Evolutionary conservation across 1,140 invertebrate genomes (phyloP), one percentile per base, ranked within the genome.

Genomic region (Orius laevigatus): DNA sequence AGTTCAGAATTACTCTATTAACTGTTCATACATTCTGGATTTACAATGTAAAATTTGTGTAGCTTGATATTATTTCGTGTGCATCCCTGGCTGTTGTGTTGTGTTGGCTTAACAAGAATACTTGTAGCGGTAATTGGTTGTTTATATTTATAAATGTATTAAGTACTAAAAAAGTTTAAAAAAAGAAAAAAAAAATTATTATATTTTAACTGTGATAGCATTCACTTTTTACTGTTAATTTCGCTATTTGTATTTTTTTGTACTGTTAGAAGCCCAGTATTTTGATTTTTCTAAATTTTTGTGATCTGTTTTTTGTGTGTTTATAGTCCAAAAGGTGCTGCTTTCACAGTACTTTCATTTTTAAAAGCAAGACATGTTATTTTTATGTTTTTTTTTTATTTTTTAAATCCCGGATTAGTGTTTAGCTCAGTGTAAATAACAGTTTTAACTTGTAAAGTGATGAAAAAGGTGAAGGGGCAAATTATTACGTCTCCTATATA

Each of bases 201-300:
- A 25, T 25, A 25, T 25, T 38, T 50, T 44, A 50, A 50, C 48
- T 50, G 48, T 50, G 48, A 50, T 50, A 50, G 48, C 48, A 50
- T 50, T 50, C 48, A 50, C 48, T 50, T 41, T 45, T 44, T 19
- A 36, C 35, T 50, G 41, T 50, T 50, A 44, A 44, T 50, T 44
- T 42, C 44, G 16, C 34, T 48, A 48, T 43, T 49, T 49, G 48
- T 49, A 49, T 35, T 42, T 49, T 35, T 43, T 49, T 43, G 14
- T 36, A 16, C 15, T 41, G 25, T 50, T 44, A 35, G 20, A 32
- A 25, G 25, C 25, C 25, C 25, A 25, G 25, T 25, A 25, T 25
- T n/a, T 33, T 46, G 14, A 33, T 46, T 46, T 45, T 46, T 42
- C 19, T 42, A 18, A 42, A 10, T 42, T 15, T 45, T 46, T 46